Conservation (phyloP, 2,888 invertebrate genomes). For the Parnassius orleans region DNA sequence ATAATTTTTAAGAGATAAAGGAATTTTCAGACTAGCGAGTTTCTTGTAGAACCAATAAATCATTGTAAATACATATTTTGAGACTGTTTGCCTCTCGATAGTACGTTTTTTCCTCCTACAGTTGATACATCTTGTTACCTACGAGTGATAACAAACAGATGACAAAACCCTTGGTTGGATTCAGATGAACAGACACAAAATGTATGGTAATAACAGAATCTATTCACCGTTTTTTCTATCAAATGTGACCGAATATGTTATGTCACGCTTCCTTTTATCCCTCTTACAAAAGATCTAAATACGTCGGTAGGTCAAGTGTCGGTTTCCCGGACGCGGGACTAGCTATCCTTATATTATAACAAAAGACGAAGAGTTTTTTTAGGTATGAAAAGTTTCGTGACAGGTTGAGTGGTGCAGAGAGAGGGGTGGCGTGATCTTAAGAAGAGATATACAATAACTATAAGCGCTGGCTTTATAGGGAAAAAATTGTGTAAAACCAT, state of each 20-base stretch:
- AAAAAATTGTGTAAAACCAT: too few relatives aligned
- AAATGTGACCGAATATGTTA: constrained; percentile 54
- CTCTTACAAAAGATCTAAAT: constrained; percentile 72
- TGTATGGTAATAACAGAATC: constrained; percentile 56
- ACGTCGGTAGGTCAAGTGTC: constrained; percentile 75
- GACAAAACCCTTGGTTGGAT: constrained; percentile 28
- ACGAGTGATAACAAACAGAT: constrained; percentile 21
- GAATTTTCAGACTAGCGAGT: too few relatives aligned
- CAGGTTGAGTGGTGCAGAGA: constrained; percentile 53
- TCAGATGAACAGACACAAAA: constrained; percentile 34
- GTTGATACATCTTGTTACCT: constrained; percentile 8
- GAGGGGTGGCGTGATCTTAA: constrained; percentile 27
- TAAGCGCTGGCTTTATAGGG: too few relatives aligned
- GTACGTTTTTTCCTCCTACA: neutral
- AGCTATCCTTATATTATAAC: constrained; percentile 46
- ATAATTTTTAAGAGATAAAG: too few relatives aligned
- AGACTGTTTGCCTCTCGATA: too few relatives aligned
- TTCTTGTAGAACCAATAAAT: too few relatives aligned
- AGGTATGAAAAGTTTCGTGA: constrained; percentile 53
- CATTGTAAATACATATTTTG: too few relatives aligned
- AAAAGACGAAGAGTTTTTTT: constrained; percentile 59
- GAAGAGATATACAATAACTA: constrained; percentile 12
- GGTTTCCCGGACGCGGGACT: constrained; percentile 72
- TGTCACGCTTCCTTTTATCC: constrained; percentile 71
- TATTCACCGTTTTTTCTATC: constrained; percentile 57